These are phyloP conservation scores for Tachyglossus aculeatus DNA, from an alignment of 2,797 vertebrate genomes.

Conservation along the genomic window DNA sequence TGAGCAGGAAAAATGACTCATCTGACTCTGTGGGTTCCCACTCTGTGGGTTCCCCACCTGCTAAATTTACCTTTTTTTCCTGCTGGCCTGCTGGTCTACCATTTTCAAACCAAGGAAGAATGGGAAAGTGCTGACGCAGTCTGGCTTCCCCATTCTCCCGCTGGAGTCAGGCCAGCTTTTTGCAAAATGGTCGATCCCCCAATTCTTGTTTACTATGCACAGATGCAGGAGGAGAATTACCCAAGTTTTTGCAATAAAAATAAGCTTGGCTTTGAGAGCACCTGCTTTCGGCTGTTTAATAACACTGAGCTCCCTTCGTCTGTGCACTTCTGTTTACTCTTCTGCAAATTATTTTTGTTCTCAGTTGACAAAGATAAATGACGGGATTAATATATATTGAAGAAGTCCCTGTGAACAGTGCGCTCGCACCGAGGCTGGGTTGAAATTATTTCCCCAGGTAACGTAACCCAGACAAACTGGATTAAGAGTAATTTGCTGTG, in stretches of 20 bases:
- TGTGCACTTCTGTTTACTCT: constrained; percentile 87
- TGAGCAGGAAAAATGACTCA: too few species aligned
- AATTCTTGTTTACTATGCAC: constrained; percentile 74
- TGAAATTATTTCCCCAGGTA: constrained; percentile 98
- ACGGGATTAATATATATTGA: constrained; percentile 93
- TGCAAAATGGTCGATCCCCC: constrained; percentile 36
- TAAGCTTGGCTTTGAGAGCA: constrained; percentile 79
- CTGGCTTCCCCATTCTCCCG: background rate
- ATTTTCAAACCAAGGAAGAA: constrained; percentile 22
- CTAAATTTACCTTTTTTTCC: background rate
- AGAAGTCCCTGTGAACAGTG: constrained; percentile 84
- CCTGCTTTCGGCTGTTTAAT: constrained; percentile 87
- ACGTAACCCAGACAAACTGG: constrained; percentile 88
- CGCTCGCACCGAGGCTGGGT: constrained; percentile 76
- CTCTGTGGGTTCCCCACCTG: background rate
- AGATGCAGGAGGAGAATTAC: constrained; percentile 80
- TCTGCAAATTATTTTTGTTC: constrained; percentile 83
- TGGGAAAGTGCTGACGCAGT: background rate
- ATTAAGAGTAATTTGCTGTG: constrained; percentile 97
- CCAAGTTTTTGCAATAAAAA: constrained; percentile 82
- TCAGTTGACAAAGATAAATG: constrained; percentile 84
- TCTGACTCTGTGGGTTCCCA: background rate
- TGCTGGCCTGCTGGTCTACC: constrained; percentile 5
- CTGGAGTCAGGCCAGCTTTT: constrained; percentile 57
- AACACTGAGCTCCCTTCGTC: constrained; percentile 77